Base-by-base conservation (phyloP, 53 echinoderm and acorn worm genomes). In the Apostichopus leukothele region DNA sequence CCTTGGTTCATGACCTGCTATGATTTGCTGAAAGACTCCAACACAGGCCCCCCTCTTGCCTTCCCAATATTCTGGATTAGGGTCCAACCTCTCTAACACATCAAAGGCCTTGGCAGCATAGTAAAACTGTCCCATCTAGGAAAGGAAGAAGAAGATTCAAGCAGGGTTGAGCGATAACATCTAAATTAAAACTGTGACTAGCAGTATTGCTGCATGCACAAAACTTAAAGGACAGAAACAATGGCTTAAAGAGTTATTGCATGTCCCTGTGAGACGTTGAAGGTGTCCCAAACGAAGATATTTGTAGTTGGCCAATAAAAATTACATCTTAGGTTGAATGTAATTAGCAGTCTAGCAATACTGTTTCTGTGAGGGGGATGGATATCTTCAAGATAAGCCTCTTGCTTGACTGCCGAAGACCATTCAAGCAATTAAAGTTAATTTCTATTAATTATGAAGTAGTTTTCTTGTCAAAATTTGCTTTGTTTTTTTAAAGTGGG, bases 61-160 rank as follows among this genome's bases (percentile, higher is more conserved):
- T 76, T 97, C 98, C 98, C 98, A 97, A 84, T 97, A 97, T 83
- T 97, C 97, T 13, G 97, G 97, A 89, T 97, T 97, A 20, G 97
- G 97, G 52, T 97, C 97, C 59, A 97, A 74, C 67, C 95, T 90
- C 90, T 97, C 97, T 84, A 97, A 75, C 59, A 95, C 95, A 67
- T 95, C 95, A 91, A 97, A 97, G n/a, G 97, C 97, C 88, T 97
- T 97, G 73, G 95, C 95, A 16, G 97, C 97, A 89, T 95, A 97
- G 90, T 97, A 97, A 86, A 97, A 97, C 88, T 97, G 97, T 16
- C 97, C 97, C 97, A 97, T 97, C 97, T 97, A n/a, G 89, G 51
- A 54, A 9, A 54, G 67, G 88, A 39, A 13, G 23, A 75, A 26
- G 13, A 80, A 13, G 9, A 88, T 60, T 59, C 61, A 55, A 19